Evolutionary conservation across 2,888 invertebrate genomes (phyloP).

Genomic region (Polydrusus tereticollis): DNA sequence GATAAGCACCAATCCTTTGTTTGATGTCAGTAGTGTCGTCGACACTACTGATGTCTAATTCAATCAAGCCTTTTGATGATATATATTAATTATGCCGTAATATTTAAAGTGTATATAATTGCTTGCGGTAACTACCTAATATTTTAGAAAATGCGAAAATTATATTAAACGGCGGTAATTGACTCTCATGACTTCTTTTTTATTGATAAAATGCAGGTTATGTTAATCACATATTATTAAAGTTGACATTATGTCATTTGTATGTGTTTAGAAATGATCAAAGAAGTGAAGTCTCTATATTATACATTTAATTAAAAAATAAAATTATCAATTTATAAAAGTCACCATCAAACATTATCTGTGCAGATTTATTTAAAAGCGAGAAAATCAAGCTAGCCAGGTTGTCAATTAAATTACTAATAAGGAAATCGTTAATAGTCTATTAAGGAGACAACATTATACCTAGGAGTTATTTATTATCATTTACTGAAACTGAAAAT

Average conservation of each 20-base stretch:
- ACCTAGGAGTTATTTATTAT: slow-evolving; percentile 33
- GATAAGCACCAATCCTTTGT: too few relatives aligned
- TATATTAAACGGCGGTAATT: neutral
- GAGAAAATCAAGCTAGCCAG: slow-evolving; percentile 14
- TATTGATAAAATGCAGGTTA: neutral
- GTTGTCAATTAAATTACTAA: slow-evolving; percentile 28
- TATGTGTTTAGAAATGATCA: neutral
- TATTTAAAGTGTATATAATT: neutral
- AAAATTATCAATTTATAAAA: too few relatives aligned
- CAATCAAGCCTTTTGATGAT: too few relatives aligned
- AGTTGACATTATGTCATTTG: slow-evolving; percentile 2
- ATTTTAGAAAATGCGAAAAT: neutral
- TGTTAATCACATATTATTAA: slow-evolving; percentile 3
- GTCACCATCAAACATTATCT: too few relatives aligned
- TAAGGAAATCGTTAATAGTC: slow-evolving; percentile 34
- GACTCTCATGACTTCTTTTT: neutral
- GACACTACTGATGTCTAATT: too few relatives aligned
- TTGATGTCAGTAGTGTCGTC: too few relatives aligned
- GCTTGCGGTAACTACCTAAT: slow-evolving; percentile 1
- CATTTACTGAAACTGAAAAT: slow-evolving; percentile 38
- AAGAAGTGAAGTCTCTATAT: neutral
- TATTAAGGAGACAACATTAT: slow-evolving; percentile 45
- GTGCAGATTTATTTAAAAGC: slow-evolving; percentile 5
- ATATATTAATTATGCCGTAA: too few relatives aligned
- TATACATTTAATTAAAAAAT: neutral